Base-by-base conservation (phyloP, 2,113 vertebrate species). In the Myocastor coypus region DNA sequence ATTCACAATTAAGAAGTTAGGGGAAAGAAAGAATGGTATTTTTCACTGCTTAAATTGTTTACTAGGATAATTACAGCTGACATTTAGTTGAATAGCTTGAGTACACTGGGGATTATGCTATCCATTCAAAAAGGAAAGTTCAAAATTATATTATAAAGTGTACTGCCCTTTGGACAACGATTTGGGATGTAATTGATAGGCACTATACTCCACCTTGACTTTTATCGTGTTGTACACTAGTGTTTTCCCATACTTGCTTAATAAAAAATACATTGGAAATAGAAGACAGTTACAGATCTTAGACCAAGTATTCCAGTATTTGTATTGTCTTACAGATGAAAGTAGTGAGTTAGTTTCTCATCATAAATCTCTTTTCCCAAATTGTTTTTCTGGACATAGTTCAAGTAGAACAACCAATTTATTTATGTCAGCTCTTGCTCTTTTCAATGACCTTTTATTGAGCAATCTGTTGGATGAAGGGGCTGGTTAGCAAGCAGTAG, bases 361-460 rank as follows among this genome's bases (percentile, higher is more conserved):
- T 92, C 93, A 84, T 92, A 97, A 96, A 94, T 97, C 89, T 87
- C 83, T 89, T 95, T 84, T 83, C n/a, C 83, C n/a, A 93, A 96
- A 96, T 85, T 94, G 93, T 95, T 96, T 96, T 95, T 87, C 89
- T 95, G 81, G 94, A 94, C 75, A 96, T 55, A 90, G 95, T 97
- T 96, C 89, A 94, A 98, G 55, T 88, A 92, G 89, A 93, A 92
- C 66, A 93, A 78, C 52, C 87, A 46, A 97, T 96, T 94, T 93
- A 92, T 96, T 97, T 87, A 77, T 91, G 92, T 94, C 93, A 96
- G 84, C 37, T 57, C 63, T 95, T 93, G 88, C 77, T 92, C 95
- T 94, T 90, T 96, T 59, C 40, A 68, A 16, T 90, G 93, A 92
- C 94, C 93, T 93, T 69, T 83, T 61, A 78, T 19, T 96, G 97